A percentile compares a stretch with the other conserved stretches of the same genome.
These are phyloP conservation scores for Tachypleus tridentatus DNA, from an alignment of 1,140 invertebrate species.

Conservation along the genomic window DNA sequence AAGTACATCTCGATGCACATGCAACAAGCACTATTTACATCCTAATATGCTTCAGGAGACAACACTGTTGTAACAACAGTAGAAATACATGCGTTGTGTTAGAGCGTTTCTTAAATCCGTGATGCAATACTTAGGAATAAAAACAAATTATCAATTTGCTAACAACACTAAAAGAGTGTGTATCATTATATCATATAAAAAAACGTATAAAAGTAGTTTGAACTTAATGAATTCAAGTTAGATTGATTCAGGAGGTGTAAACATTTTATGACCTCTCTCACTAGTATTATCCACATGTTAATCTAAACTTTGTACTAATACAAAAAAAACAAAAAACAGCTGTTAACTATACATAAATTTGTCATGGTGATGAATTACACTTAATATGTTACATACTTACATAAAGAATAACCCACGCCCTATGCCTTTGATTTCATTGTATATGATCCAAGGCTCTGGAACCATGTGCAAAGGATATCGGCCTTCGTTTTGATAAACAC, in stretches of 20 bases:
- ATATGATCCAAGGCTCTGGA: slow-evolving; percentile 66
- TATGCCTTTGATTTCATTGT: slow-evolving; percentile 54
- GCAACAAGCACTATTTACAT: no score
- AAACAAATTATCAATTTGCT: no score
- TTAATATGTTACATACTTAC: slow-evolving; percentile 39
- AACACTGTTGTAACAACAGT: no score
- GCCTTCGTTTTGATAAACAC: slow-evolving; percentile 60
- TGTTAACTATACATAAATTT: neutral
- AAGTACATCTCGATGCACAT: no score
- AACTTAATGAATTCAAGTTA: neutral
- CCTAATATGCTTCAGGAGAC: no score
- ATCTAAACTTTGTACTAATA: neutral
- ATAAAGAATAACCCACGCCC: slow-evolving; percentile 74
- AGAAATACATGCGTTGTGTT: no score
- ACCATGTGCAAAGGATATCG: slow-evolving; percentile 61
- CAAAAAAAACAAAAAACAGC: neutral
- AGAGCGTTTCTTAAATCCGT: no score
- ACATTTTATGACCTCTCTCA: neutral
- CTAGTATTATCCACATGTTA: neutral
- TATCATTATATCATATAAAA: neutral
- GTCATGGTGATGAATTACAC: neutral
- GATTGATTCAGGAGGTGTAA: neutral
- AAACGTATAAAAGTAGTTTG: neutral
- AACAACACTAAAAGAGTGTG: no score
- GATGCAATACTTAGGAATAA: no score